Percentiles rank a stretch among this genome's conserved stretches.
Evolutionary conservation across 2,888 invertebrate genomes (phyloP).

Genomic region (Agrotis puta): DNA sequence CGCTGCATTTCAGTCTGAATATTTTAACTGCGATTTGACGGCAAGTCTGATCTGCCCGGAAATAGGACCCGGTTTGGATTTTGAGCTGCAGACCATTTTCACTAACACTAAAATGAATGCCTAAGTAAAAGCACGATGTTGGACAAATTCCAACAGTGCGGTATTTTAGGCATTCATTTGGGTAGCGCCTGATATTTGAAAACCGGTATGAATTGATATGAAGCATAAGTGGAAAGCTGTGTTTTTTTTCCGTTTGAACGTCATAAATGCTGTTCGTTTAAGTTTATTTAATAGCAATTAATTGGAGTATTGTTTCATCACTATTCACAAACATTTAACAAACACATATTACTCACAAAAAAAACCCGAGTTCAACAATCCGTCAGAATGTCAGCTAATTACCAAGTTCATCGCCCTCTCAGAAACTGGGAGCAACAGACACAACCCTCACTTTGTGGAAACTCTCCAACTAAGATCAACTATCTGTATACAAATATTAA

Average conservation of each 20-base stretch:
- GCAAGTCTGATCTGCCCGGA: constrained; percentile 14
- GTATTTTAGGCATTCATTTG: not conserved
- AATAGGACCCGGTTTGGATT: constrained; percentile 22
- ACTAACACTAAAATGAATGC: not conserved
- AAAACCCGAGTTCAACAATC: not conserved
- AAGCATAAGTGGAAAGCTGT: not conserved
- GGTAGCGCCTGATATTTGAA: too few relatives aligned
- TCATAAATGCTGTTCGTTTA: not conserved
- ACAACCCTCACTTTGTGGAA: not conserved
- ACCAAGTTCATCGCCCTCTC: not conserved
- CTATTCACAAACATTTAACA: not conserved
- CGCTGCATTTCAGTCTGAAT: constrained; percentile 37
- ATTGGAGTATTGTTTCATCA: not conserved
- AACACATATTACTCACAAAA: too few relatives aligned
- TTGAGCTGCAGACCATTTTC: not conserved
- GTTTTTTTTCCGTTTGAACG: not conserved
- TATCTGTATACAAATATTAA: constrained; percentile 26
- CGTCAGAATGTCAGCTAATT: not conserved
- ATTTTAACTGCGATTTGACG: constrained; percentile 49
- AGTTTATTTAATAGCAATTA: not conserved
- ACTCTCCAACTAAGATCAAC: constrained; percentile 13
- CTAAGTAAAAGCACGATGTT: not conserved
- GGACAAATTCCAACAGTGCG: too few relatives aligned
- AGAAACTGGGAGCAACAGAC: not conserved
- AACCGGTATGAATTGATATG: not conserved